Evolutionary conservation across 2,888 invertebrate genomes (phyloP).

Genomic region (Nowickia ferox): DNA sequence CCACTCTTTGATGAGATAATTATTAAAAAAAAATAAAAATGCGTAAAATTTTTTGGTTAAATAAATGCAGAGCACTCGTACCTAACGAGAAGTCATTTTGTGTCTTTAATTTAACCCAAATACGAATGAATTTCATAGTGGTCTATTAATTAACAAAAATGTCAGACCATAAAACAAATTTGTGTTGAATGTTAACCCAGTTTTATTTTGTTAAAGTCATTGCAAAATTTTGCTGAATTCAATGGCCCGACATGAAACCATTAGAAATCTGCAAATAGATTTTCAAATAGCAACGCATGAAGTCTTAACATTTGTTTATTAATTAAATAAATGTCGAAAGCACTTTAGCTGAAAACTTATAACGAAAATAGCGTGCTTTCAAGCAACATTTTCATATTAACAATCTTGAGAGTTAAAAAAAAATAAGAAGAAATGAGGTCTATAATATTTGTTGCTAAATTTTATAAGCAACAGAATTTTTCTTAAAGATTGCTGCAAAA

Average conservation of each 20-base stretch:
- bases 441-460: slow-evolving; percentile 48
- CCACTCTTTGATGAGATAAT: slow-evolving; percentile 41
- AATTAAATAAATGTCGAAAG: slow-evolving; percentile 61
- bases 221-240: slow-evolving; percentile 24
- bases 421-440: slow-evolving; percentile 44
- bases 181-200: slow-evolving; percentile 52
- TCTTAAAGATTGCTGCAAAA: slow-evolving; percentile 1
- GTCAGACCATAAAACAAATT: slow-evolving; percentile 57
- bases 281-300: slow-evolving; percentile 58
- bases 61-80: slow-evolving; percentile 17
- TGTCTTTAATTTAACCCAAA: slow-evolving; percentile 18
- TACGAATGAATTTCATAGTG: slow-evolving; percentile 35
- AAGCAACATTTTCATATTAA: slow-evolving; percentile 32
- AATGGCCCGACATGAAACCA: slow-evolving; percentile 50
- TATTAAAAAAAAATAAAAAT: slow-evolving; percentile 40
- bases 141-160: slow-evolving; percentile 60
- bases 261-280: slow-evolving; percentile 38
- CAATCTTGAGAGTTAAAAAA: neutral
- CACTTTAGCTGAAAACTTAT: slow-evolving; percentile 2
- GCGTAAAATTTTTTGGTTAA: slow-evolving; percentile 14
- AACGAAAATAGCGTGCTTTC: slow-evolving; percentile 45
- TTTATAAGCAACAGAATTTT: slow-evolving; percentile 42
- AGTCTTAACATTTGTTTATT: slow-evolving; percentile 60
- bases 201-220: slow-evolving; percentile 12
- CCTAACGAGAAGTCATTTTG: slow-evolving; percentile 49